Evolutionary conservation across 2,113 vertebrate genomes (phyloP).

Genomic region (Jacana jacana): DNA sequence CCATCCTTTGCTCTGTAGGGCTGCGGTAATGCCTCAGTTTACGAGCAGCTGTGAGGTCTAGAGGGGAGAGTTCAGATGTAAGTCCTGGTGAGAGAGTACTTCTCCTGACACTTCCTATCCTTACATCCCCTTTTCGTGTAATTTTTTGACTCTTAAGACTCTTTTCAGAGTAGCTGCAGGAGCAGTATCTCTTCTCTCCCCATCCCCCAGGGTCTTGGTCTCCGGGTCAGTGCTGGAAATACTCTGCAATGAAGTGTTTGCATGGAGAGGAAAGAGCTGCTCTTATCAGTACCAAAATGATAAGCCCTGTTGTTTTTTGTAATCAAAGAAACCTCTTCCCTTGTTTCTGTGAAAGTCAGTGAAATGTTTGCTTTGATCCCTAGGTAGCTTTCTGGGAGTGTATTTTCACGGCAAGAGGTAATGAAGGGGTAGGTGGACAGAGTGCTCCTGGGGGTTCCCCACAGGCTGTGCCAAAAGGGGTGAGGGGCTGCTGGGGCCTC

Average conservation of each 20-base stretch:
- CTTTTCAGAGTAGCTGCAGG: background rate
- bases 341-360: background rate
- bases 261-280: background rate
- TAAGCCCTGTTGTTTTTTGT: background rate
- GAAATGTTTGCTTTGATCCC: background rate
- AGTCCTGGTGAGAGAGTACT: background rate
- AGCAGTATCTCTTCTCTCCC: background rate
- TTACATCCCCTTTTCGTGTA: background rate
- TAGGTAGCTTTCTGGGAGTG: background rate
- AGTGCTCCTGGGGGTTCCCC: rapidly evolving
- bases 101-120: background rate
- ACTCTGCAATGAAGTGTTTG: background rate
- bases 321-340: background rate
- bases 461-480: background rate
- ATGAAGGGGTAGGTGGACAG: background rate
- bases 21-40: background rate
- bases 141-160: background rate
- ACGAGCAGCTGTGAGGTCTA: background rate
- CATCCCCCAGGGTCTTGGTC: rapidly evolving
- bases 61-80: background rate
- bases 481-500: background rate
- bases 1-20: too few species aligned
- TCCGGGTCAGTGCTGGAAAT: background rate
- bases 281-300: background rate
- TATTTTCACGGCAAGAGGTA: background rate